Base-by-base conservation (phyloP, 2,113 vertebrate genomes). In the Tetrao urogallus region DNA sequence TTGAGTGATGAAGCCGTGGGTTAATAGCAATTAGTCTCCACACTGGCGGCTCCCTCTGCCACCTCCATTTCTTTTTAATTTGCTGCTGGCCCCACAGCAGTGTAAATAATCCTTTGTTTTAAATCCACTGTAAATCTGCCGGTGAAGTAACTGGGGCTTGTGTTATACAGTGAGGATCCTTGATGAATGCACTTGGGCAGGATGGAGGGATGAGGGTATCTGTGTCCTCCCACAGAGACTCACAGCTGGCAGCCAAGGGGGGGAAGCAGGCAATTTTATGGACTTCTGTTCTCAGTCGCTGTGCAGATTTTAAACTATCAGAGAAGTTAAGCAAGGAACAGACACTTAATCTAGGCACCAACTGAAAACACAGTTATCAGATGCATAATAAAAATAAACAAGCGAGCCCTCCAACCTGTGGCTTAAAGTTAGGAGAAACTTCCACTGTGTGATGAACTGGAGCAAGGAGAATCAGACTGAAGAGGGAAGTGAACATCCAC, bases 21-120 rank as follows among this genome's bases (percentile, higher is more conserved):
- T 91, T 94, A 94, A 96, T 90, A 85, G 71, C 92, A 94, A 94
- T 96, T 92, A 90, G 86, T 93, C 95, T 96, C 86, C 94, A 54
- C 45, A 10, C 92, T 82, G 93, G 92, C 88, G 38, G 88, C 93
- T 95, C 93, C 90, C 54, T 84, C 86, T 20, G 83, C 82, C 92
- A 86, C 91, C 60, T 84, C 91, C 60, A 57, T 81, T 60, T 78
- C 92, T 86, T 36, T 36, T 70, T 77, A 91, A 92, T 93, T 74
- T 47, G 64, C 32, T 64, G 71, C 70, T 0, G n/a, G 83, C 82
- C 80, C 79, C 77, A 45, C 76, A 34, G 89, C 86, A 65, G 42
- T 61, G 90, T 70, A 87, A 97, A 93, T 94, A 87, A 89, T 87
- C 77, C 77, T 92, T 80, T 77, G 66, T 82, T 92, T 84, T n/a